A percentile compares a stretch with the other conserved stretches of the same genome.
phyloP scores from a whole-genome alignment of 2,113 vertebrate species.

The Cisticola juncidis region DNA sequence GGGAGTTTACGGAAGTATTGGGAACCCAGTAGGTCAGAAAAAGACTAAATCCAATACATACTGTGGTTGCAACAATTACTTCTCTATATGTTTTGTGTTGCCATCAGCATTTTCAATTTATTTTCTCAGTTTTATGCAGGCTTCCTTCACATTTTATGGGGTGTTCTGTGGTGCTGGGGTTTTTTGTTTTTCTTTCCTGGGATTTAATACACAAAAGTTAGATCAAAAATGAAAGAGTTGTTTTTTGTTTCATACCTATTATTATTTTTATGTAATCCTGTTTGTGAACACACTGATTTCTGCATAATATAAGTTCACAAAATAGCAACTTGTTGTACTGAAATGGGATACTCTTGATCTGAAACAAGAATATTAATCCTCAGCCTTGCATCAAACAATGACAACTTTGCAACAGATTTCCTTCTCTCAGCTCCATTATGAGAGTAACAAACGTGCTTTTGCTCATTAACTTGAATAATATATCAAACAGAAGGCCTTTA shows the following conservation, averaged over 20 bases:
- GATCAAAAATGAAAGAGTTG: background rate
- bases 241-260: background rate
- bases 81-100: background rate
- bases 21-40: background rate
- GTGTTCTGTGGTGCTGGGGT: fast-evolving
- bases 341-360: slow-evolving; percentile 54
- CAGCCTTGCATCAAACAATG: slow-evolving; percentile 36
- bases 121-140: background rate
- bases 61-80: background rate
- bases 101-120: background rate
- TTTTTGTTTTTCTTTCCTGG: background rate
- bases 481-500: slow-evolving; percentile 47
- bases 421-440: slow-evolving; percentile 21
- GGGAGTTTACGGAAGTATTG: background rate
- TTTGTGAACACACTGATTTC: slow-evolving; percentile 1
- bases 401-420: slow-evolving; percentile 48
- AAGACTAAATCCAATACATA: background rate
- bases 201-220: background rate
- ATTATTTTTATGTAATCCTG: background rate
- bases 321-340: slow-evolving; percentile 21
- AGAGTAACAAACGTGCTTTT: background rate
- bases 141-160: background rate
- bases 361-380: slow-evolving; percentile 47
- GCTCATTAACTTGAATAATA: slow-evolving; percentile 55
- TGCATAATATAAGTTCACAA: slow-evolving; percentile 7